Evolutionary conservation across 2,888 invertebrate genomes (phyloP).

Genomic region (Drosophila emarginata): DNA sequence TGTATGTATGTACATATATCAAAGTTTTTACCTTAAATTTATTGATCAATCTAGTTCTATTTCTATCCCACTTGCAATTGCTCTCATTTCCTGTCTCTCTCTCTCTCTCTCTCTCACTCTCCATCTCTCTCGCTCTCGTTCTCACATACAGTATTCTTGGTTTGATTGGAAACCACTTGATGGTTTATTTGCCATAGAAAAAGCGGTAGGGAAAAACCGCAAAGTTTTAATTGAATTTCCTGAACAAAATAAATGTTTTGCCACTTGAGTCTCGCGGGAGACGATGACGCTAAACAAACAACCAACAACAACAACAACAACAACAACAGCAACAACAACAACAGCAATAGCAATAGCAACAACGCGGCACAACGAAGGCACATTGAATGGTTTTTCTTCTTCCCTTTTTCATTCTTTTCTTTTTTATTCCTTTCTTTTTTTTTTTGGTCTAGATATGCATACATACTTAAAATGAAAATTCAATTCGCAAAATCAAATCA

Average conservation of each 20-base stretch:
- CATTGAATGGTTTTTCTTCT: slow-evolving; percentile 31
- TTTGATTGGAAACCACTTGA: slow-evolving; percentile 64
- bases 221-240: slow-evolving; percentile 76
- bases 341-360: slow-evolving; percentile 17
- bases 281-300: slow-evolving; percentile 74
- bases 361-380: slow-evolving; percentile 37
- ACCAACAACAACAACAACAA: slow-evolving; percentile 39
- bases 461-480: slow-evolving; percentile 68
- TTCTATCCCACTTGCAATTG: too few species aligned
- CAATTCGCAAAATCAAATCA: slow-evolving; percentile 74
- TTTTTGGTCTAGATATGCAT: slow-evolving; percentile 57
- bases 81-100: background rate
- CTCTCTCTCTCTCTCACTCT: slow-evolving; percentile 12
- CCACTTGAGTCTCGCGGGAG: slow-evolving; percentile 73
- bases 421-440: background rate
- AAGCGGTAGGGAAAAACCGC: slow-evolving; percentile 56
- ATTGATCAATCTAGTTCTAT: slow-evolving; percentile 1
- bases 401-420: background rate
- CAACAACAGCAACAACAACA: slow-evolving; percentile 28
- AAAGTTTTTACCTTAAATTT: slow-evolving; percentile 4
- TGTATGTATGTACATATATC: too few species aligned
- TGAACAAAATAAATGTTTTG: slow-evolving; percentile 75
- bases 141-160: slow-evolving; percentile 21
- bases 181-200: slow-evolving; percentile 46
- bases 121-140: slow-evolving; percentile 15